Base-by-base conservation (phyloP, 2,888 invertebrate species). In the Terebella lapidaria region DNA sequence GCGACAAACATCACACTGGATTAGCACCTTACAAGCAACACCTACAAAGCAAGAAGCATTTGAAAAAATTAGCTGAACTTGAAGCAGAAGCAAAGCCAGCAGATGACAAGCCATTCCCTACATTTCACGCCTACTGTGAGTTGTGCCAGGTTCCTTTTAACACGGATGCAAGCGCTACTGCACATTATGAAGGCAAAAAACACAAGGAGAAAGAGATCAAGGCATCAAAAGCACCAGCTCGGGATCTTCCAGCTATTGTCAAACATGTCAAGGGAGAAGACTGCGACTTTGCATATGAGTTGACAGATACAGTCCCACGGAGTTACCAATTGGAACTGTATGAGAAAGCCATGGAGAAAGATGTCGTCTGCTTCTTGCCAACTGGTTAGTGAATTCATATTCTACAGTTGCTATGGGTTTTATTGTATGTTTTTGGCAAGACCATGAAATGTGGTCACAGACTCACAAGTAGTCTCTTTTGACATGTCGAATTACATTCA, bases 351-450 rank as follows among this genome's bases (percentile, higher is more conserved):
- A 66, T 74, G 70, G 63, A 55, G 15, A 56, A 53, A 20, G 74
- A 76, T 59, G 66, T 64, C 18, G 67, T 76, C 22, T 67, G 71
- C 55, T 75, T 74, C 56, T 66, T 76, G 24, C 76, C 76, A 28
- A 76, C 76, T 66, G 75, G 75, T 74, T 56, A 60, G 56, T 54
- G 24, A n/a, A n/a, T n/a, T n/a, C n/a, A n/a, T n/a, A n/a, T n/a
- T n/a, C n/a, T n/a, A n/a, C n/a, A n/a, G n/a, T n/a, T n/a, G n/a
- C n/a, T n/a, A n/a, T n/a, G n/a, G n/a, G n/a, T n/a, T n/a, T n/a
- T n/a, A n/a, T n/a, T n/a, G n/a, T n/a, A n/a, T n/a, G n/a, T n/a
- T n/a, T n/a, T n/a, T n/a, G n/a, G n/a, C n/a, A n/a, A n/a, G n/a
- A n/a, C n/a, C n/a, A n/a, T n/a, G n/a, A n/a, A n/a, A n/a, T n/a